Base-by-base conservation (phyloP, 92 coral and sea anemone species). In the Zoanthus gigantus region DNA sequence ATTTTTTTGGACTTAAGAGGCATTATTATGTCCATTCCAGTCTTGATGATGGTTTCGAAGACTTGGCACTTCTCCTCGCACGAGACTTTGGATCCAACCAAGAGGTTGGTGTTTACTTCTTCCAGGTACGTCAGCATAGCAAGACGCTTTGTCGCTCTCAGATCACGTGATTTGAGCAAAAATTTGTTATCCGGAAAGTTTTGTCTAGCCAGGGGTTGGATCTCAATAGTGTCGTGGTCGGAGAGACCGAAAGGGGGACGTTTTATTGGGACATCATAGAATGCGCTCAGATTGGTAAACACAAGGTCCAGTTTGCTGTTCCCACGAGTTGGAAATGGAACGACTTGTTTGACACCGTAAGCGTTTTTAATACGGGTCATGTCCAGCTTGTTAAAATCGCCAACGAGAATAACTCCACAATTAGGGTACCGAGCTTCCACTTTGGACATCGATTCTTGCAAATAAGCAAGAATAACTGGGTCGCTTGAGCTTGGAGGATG, bases 41-140 rank as follows among this genome's bases (percentile, higher is more conserved):
- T 23, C 23, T 23, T 23, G 23, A 23, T 23, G 23, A 23, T 23
- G 23, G 23, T 63, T 79, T 75, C 75, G 12, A 89, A 72, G 58
- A 75, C 54, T 10, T 84, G 75, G 12, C 47, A 53, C 53, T 88
- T 78, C 72, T 78, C 73, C 17, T 71, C 76, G 31, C 91, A 71
- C 8, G 75, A 30, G 18, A 7, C 56, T n/a, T 44, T 73, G 54
- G 15, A 29, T 45, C 77, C 77, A 13, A 73, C 77, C 15, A 73
- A 42, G 11, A 73, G 77, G 48, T 44, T 15, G 9, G 15, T 12
- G n/a, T 73, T 46, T 8, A 73, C 77, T 45, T 44, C 77, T 6
- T 73, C 31, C 47, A 72, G 77, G 77, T 72, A 72, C 77, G 42
- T 42, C 15, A 0, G 23, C 23, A 23, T 23, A 23, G 23, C 23